Evolutionary conservation across 2,797 vertebrate genomes (phyloP).

Genomic region (Sebastes minor): DNA sequence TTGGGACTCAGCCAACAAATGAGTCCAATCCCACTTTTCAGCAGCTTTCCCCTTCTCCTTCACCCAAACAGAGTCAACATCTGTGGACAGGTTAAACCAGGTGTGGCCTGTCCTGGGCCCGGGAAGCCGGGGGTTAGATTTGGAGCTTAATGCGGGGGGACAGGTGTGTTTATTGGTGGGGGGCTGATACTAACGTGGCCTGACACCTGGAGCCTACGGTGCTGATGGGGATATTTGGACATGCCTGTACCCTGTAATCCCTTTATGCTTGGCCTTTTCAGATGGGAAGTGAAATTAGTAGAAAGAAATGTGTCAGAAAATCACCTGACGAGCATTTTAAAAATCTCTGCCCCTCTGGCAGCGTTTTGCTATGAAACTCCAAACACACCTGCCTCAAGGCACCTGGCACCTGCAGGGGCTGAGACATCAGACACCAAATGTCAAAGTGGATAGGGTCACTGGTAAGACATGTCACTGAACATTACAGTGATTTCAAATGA

Average conservation of each 20-base stretch:
- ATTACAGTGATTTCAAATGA: conserved; percentile 16
- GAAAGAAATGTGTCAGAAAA: conserved; percentile 42
- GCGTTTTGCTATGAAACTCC: conserved; percentile 32
- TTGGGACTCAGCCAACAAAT: conserved; percentile 42
- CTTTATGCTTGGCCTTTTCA: conserved; percentile 55
- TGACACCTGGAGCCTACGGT: conserved; percentile 65
- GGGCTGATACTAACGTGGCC: conserved; percentile 62
- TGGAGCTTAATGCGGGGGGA: conserved; percentile 68
- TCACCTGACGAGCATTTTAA: conserved; percentile 17
- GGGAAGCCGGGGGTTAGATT: conserved; percentile 54
- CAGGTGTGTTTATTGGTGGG: conserved; percentile 64
- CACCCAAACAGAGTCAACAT: conserved; percentile 57
- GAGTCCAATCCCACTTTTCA: conserved; percentile 42
- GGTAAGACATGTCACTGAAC: conserved; percentile 7
- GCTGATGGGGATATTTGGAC: conserved; percentile 73
- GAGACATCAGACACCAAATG: conserved; percentile 30
- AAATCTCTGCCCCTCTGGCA: conserved; percentile 36
- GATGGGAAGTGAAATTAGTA: conserved; percentile 53
- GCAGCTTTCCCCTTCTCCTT: conserved; percentile 32
- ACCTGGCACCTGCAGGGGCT: conserved; percentile 29
- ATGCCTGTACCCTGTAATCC: conserved; percentile 59
- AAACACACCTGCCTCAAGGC: conserved; percentile 47
- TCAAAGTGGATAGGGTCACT: conserved; percentile 29
- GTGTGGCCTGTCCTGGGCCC: conserved; percentile 55
- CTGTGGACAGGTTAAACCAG: conserved; percentile 74